Percentiles rank a stretch among this genome's conserved stretches.
Conservation (phyloP, 1,140 invertebrate species). For the Brachionus paranguensis region DNA sequence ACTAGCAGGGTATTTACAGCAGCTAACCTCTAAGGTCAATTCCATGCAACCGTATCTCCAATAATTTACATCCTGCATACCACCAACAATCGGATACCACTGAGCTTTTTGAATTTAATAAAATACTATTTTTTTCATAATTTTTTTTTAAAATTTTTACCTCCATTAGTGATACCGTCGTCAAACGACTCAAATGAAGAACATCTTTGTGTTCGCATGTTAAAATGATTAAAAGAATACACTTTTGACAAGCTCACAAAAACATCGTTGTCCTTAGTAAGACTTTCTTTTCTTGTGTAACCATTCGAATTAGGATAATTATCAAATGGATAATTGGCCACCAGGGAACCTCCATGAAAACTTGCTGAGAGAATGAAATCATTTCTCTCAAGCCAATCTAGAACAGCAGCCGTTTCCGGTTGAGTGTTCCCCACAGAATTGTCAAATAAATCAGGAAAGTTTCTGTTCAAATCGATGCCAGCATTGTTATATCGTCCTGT, state of each 20-base stretch:
- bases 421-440: constrained; percentile 52
- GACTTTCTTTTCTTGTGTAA: neutral
- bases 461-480: constrained; percentile 82
- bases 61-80: constrained; percentile 99
- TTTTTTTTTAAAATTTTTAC: neutral
- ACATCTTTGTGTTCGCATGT: neutral
- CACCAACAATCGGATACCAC: constrained; percentile 51
- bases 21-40: constrained; percentile 90
- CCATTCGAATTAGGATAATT: constrained; percentile 9
- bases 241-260: neutral
- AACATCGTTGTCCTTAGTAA: constrained; percentile 26
- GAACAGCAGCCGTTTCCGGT: constrained; percentile 81
- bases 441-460: constrained; percentile 75
- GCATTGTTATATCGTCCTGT: constrained; percentile 74
- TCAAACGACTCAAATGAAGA: neutral
- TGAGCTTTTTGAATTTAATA: neutral
- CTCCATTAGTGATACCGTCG: constrained; percentile 38
- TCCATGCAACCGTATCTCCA: constrained; percentile 96
- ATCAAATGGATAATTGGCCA: constrained; percentile 72
- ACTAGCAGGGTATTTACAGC: constrained; percentile 80
- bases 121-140: neutral
- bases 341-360: constrained; percentile 84
- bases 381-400: constrained; percentile 75
- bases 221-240: constrained; percentile 21
- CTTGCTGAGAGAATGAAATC: constrained; percentile 94